Evolutionary conservation across 2,888 invertebrate genomes (phyloP), one percentile per base, ranked within the genome.

Genomic region (Eulithis testata): DNA sequence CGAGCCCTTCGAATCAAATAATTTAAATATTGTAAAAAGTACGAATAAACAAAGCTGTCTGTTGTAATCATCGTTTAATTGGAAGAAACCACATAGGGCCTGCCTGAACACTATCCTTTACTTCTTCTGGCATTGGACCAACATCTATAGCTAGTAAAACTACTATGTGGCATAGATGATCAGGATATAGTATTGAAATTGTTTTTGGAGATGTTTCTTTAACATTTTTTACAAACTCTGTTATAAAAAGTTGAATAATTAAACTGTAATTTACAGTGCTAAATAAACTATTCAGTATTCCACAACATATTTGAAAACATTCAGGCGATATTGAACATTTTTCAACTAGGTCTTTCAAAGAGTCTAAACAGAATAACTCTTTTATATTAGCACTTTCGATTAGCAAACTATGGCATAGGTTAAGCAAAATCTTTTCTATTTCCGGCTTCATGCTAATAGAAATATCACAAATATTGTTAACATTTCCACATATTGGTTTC

Each of bases 271-370:
- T 85, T 21, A 85, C 81, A 68, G 73, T 76, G 50, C 87, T 78
- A 53, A 90, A 87, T 55, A 92, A 11, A 71, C 78, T 79, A 68
- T 91, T 89, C 2, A 91, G 72, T 67, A 90, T 83, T 40, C 76
- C 71, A 64, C 72, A 76, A 65, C 87, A 86, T 52, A 90, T 86
- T 77, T 91, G 90, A 68, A 90, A 93, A 68, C 90, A 89, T 54
- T 78, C 73, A 0, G 83, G 49, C 7, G 90, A 91, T 40, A 71
- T 61, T n/a, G 84, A 73, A 73, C 87, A 84, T 59, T 75, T 83
- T 54, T 77, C 75, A 2, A 85, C 37, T 45, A 92, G 62, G 12
- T 79, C 76, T 9, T 65, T 68, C 2, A 88, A 63, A 21, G 62
- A 44, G 52, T 83, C 70, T n/a, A 63, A 62, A 7, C 40, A 47